A percentile compares a stretch with the other conserved stretches of the same genome.
Conservation (phyloP, 2,797 vertebrate genomes). For the Trichosurus vulpecula region DNA sequence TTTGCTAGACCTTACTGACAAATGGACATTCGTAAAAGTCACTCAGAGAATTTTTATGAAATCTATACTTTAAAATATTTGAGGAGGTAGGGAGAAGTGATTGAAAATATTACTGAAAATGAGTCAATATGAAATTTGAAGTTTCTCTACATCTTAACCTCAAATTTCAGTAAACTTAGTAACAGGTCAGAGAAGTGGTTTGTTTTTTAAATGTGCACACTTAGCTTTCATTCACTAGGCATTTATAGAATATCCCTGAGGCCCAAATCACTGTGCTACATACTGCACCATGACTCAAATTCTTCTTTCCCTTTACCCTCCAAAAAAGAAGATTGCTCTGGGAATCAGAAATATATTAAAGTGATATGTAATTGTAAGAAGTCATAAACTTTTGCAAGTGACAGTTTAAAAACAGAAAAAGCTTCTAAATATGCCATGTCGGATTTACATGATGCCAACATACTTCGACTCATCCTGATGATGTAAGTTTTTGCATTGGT, state of each 20-base stretch:
- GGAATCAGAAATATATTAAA: neutral
- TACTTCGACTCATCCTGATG: neutral
- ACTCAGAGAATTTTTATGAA: neutral
- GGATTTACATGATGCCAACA: neutral
- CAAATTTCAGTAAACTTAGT: neutral
- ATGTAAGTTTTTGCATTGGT: neutral
- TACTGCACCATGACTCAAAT: neutral
- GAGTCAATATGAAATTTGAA: neutral
- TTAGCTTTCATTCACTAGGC: neutral
- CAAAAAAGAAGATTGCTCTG: neutral
- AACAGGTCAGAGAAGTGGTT: neutral
- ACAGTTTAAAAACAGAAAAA: neutral
- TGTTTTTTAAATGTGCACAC: neutral
- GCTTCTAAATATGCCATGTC: neutral
- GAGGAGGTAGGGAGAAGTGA: neutral
- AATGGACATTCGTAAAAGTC: neutral
- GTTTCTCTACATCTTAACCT: neutral
- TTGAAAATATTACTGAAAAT: neutral
- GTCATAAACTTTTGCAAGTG: neutral
- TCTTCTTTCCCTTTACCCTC: neutral
- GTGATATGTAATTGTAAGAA: neutral
- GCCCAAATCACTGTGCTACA: neutral
- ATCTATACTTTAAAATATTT: neutral
- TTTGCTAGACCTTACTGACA: neutral
- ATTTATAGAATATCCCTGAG: neutral